These are phyloP conservation scores for Scaptomyza tumidula DNA, from an alignment of 2,888 invertebrate species.

Conservation along the genomic window DNA sequence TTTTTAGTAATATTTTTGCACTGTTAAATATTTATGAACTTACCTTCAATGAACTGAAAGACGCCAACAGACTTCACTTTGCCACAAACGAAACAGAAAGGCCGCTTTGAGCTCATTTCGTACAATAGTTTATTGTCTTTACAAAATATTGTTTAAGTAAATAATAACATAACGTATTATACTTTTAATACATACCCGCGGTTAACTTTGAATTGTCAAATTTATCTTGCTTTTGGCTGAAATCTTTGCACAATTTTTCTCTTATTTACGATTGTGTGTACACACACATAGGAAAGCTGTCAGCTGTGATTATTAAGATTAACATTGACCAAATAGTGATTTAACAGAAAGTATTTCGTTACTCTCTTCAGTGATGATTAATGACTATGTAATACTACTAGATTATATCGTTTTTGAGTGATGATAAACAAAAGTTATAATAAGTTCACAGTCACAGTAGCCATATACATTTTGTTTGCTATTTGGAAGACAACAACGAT, in stretches of 20 bases:
- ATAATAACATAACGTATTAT: neutral
- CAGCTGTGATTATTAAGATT: constrained; percentile 38
- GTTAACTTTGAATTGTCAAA: neutral
- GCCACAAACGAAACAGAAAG: constrained; percentile 66
- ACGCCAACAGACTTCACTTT: constrained; percentile 67
- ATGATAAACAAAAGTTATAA: neutral
- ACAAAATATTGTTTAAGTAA: neutral
- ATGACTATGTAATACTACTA: too few species aligned
- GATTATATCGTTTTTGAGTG: too few species aligned
- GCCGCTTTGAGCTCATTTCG: constrained; percentile 45
- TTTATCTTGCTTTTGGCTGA: neutral
- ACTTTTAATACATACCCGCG: neutral
- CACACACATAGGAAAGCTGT: constrained; percentile 20
- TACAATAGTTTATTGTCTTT: neutral
- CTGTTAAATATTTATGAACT: neutral
- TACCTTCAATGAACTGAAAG: constrained; percentile 54
- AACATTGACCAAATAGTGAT: neutral
- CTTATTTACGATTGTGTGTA: constrained; percentile 36
- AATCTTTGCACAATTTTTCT: constrained; percentile 9
- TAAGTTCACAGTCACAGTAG: neutral
- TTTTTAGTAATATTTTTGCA: neutral
- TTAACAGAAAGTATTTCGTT: constrained; percentile 9
- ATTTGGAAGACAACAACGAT: neutral
- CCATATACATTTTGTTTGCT: neutral
- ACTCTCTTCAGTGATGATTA: too few species aligned